These are phyloP conservation scores for Hydropotes inermis DNA, from an alignment of 2,113 vertebrate genomes.

Conservation along the genomic window DNA sequence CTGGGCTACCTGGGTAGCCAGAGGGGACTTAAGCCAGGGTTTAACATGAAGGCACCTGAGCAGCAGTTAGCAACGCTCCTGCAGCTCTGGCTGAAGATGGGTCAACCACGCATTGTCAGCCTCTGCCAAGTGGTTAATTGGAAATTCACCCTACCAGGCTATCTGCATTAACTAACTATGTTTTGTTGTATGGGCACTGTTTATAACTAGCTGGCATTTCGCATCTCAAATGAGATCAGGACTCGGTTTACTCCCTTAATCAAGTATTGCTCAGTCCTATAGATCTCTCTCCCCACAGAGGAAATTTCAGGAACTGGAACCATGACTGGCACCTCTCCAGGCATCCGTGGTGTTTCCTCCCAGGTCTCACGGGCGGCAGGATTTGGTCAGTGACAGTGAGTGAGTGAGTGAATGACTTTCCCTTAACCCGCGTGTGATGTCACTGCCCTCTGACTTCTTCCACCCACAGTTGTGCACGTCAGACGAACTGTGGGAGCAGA, in stretches of 20 bases:
- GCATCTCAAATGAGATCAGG: background rate
- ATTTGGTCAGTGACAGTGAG: accelerated
- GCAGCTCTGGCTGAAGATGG: background rate
- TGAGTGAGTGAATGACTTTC: background rate
- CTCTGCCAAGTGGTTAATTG: background rate
- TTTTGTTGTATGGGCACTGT: background rate
- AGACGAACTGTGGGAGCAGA: conserved; percentile 81
- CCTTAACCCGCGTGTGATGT: accelerated
- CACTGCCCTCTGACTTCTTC: background rate
- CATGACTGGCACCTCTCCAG: accelerated
- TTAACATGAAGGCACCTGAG: background rate
- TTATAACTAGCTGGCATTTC: background rate
- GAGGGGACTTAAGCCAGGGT: background rate
- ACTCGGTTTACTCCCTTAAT: background rate
- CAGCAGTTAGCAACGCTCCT: background rate
- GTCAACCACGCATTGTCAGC: background rate
- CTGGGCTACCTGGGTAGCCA: background rate
- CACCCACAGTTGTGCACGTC: conserved; percentile 79
- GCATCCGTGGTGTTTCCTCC: accelerated
- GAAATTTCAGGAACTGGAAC: background rate
- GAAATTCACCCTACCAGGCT: background rate
- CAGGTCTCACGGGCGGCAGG: background rate
- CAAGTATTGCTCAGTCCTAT: background rate
- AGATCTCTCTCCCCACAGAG: background rate
- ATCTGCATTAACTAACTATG: background rate